Evolutionary conservation across 2,797 vertebrate genomes (phyloP), one percentile per base, ranked within the genome.

Genomic region (Cetoscarus ocellatus): DNA sequence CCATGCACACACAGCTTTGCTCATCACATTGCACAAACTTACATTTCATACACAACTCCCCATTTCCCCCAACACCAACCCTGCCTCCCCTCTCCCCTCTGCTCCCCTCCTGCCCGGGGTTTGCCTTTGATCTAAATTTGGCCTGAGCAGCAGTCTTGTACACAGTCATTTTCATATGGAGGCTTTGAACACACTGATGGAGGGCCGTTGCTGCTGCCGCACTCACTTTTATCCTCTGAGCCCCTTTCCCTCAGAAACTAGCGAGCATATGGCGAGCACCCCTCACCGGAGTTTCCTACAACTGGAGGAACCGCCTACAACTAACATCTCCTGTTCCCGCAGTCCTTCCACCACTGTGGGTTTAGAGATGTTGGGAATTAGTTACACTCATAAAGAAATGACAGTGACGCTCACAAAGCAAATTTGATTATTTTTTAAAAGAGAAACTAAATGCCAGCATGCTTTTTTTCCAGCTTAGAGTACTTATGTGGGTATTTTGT

Each of bases 261-360:
- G 92, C 70, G 88, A 97, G 95, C 97, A 98, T 98, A 98, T 98
- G 97, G 97, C 91, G 93, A 93, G 94, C 96, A 96, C 95, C 94
- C 90, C 95, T 96, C 94, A 88, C 93, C 93, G 93, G 95, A 93
- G 95, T 94, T 91, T 93, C 92, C 93, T 94, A 95, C 94, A 94
- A 96, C 95, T 93, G 95, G 94, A 96, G 96, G 95, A 93, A 93
- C 94, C 91, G 93, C 80, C 87, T 85, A 85, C 86, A 84, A 83
- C 56, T 86, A 79, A 75, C 67, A 82, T 78, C 93, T 83, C 69
- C 73, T 75, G 61, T 82, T 88, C 85, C 84, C 86, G 0, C n/a
- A 82, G 69, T 81, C 56, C 65, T 47, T 70, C 79, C 77, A 59
- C 84, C 83, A 70, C 69, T 66, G 57, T 39, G 71, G 86, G 92